Evolutionary conservation across 2,888 invertebrate species (phyloP).

Genomic region (Proisotoma minuta): DNA sequence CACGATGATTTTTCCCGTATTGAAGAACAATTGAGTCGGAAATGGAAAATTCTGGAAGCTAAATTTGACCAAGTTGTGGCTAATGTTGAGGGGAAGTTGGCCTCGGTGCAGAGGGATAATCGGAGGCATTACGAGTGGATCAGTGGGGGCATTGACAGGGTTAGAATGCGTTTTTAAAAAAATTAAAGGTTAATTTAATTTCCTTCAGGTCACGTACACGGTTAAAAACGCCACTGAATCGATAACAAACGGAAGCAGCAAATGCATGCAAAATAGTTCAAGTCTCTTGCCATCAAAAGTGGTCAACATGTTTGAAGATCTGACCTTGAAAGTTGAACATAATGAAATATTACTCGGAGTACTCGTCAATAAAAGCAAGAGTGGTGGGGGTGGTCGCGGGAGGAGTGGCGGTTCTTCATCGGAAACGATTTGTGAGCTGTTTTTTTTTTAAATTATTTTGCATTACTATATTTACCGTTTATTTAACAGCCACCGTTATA

Average conservation of each 20-base stretch:
- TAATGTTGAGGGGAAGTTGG: slow-evolving; percentile 39
- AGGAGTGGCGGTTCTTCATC: neutral
- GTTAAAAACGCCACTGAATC: neutral
- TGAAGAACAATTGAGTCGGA: slow-evolving; percentile 42
- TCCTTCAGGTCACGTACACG: neutral
- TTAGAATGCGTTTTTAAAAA: too few species aligned
- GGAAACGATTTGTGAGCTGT: neutral
- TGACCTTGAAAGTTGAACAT: slow-evolving; percentile 57
- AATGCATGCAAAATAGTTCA: too few species aligned
- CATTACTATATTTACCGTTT: neutral
- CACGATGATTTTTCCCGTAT: slow-evolving; percentile 41
- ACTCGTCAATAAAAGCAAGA: slow-evolving; percentile 49
- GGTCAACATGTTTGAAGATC: slow-evolving; percentile 61
- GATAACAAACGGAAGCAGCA: slow-evolving; percentile 6
- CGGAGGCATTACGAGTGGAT: slow-evolving; percentile 39
- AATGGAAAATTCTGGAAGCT: slow-evolving; percentile 44
- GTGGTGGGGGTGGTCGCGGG: neutral
- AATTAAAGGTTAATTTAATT: too few species aligned
- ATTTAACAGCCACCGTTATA: slow-evolving; percentile 36
- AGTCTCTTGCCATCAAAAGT: slow-evolving; percentile 50
- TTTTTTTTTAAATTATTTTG: neutral
- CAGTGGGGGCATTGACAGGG: neutral
- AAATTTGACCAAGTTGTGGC: slow-evolving; percentile 37
- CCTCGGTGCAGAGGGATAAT: slow-evolving; percentile 42
- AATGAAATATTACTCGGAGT: slow-evolving; percentile 54